These are phyloP conservation scores for Halcyon malimbica DNA, from an alignment of 2,113 vertebrate genomes.

Conservation along the genomic window DNA sequence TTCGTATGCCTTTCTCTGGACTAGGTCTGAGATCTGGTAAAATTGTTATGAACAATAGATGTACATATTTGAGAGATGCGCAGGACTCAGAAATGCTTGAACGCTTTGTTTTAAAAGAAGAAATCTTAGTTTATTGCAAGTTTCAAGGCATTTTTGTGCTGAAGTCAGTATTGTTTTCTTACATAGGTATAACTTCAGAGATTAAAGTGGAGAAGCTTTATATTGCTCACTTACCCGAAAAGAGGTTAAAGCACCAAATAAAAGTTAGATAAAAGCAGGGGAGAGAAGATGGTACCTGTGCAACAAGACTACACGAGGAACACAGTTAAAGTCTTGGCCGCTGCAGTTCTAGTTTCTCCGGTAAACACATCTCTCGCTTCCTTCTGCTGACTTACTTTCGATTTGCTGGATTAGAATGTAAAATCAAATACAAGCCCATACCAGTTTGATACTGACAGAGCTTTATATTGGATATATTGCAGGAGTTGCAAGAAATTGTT, in stretches of 20 bases:
- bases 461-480: not conserved
- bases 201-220: not conserved
- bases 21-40: not conserved
- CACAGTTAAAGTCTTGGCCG: not conserved
- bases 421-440: not conserved
- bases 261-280: not conserved
- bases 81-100: not conserved
- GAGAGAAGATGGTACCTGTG: not conserved
- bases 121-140: not conserved
- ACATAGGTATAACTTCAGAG: not conserved
- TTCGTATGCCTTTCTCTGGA: not conserved
- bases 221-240: not conserved
- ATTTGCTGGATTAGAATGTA: not conserved
- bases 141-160: not conserved
- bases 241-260: not conserved
- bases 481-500: not conserved
- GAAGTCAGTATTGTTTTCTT: not conserved
- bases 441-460: not conserved
- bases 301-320: accelerated
- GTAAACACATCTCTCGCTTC: not conserved
- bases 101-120: not conserved
- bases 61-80: not conserved
- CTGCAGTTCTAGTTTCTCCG: accelerated
- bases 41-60: not conserved
- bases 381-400: not conserved